Evolutionary conservation across 2,797 vertebrate species (phyloP).

Genomic region (Galagoides demidoff): DNA sequence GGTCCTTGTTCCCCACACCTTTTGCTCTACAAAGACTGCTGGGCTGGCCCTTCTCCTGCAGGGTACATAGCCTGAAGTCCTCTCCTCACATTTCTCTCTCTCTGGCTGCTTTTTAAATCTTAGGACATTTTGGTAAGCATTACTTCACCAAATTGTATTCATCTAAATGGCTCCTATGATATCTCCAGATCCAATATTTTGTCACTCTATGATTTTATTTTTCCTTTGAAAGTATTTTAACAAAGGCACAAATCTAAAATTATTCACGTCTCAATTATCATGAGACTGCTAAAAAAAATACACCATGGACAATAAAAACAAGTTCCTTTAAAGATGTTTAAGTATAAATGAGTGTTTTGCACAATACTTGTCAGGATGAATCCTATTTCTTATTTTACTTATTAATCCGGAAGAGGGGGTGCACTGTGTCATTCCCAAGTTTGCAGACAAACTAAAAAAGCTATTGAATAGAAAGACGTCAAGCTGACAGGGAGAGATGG

Average conservation of each 20-base stretch:
- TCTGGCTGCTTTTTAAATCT: not conserved
- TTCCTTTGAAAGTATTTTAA: conserved; percentile 56
- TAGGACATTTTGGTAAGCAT: not conserved
- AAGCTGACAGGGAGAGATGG: conserved; percentile 50
- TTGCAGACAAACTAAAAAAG: conserved; percentile 69
- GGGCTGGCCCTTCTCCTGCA: too few relatives aligned
- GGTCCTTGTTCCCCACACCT: fast-evolving
- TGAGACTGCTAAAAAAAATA: conserved; percentile 24
- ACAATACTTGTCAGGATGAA: not conserved
- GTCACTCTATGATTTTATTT: not conserved
- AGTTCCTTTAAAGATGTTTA: conserved; percentile 6
- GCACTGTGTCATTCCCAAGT: not conserved
- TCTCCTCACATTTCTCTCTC: not conserved
- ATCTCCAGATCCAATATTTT: not conserved
- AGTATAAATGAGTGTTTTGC: not conserved
- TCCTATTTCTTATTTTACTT: conserved; percentile 35
- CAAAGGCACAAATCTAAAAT: conserved; percentile 55
- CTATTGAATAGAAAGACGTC: conserved; percentile 45
- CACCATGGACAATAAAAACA: not conserved
- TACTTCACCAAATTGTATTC: not conserved
- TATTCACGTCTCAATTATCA: conserved; percentile 12
- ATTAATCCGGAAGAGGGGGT: conserved; percentile 59
- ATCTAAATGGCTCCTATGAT: not conserved
- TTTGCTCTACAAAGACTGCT: too few relatives aligned
- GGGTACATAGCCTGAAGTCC: not conserved